phyloP scores from a whole-genome alignment of 2,113 vertebrate genomes.

The Cyprinodon brontotheroides region DNA sequence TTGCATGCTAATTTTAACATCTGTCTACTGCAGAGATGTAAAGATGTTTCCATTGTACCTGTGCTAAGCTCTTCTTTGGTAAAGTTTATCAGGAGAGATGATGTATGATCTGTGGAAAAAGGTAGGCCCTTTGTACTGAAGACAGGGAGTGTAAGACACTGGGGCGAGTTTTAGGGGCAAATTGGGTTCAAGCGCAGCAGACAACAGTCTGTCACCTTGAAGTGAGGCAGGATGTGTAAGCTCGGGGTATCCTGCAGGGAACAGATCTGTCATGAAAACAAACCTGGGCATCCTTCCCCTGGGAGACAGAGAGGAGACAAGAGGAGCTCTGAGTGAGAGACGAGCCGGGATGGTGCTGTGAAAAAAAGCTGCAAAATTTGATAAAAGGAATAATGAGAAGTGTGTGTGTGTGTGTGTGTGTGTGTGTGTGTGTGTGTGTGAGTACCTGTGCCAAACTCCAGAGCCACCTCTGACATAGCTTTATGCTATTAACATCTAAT shows the following conservation, averaged over 20 bases:
- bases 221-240: conserved; percentile 48
- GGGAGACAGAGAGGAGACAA: conserved; percentile 25
- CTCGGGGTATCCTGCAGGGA: conserved; percentile 61
- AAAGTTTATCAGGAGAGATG: conserved; percentile 43
- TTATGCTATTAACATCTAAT: too few relatives aligned
- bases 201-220: conserved; percentile 61
- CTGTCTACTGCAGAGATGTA: conserved; percentile 34
- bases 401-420: conserved; percentile 24
- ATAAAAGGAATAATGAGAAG: conserved; percentile 52
- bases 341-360: conserved; percentile 24
- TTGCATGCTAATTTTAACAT: conserved; percentile 17
- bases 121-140: conserved; percentile 37
- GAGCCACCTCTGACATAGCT: conserved; percentile 50
- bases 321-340: conserved; percentile 36
- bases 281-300: conserved; percentile 53
- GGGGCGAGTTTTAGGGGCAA: conserved; percentile 48
- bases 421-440: conserved; percentile 24
- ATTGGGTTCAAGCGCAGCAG: conserved; percentile 28
- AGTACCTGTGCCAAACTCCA: conserved; percentile 30
- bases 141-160: conserved; percentile 28
- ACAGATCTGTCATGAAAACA: conserved; percentile 55
- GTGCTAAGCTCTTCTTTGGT: conserved; percentile 54
- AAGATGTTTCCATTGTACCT: conserved; percentile 10
- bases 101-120: conserved; percentile 56
- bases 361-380: conserved; percentile 25